Conservation (phyloP, 2,113 vertebrate genomes). For the Lipophrys pholis region DNA sequence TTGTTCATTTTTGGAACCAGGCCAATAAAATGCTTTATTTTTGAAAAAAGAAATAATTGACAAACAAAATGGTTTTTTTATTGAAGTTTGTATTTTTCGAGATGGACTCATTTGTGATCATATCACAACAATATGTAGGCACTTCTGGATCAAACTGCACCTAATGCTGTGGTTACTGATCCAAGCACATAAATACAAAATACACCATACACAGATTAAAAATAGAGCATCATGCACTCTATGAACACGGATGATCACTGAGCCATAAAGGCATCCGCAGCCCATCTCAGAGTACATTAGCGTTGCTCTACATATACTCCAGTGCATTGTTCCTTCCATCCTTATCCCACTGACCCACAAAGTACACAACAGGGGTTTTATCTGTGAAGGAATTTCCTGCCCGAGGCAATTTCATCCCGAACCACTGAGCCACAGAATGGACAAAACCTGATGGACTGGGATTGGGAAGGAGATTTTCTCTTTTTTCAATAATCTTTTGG, state of each 20-base stretch:
- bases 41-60: too few species aligned
- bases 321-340: conserved; percentile 53
- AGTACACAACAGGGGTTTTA: conserved; percentile 37
- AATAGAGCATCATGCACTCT: conserved; percentile 7
- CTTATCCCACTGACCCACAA: conserved; percentile 69
- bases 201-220: not conserved
- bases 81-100: too few species aligned
- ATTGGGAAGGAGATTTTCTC: not conserved
- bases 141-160: too few species aligned
- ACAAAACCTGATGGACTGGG: conserved; percentile 9
- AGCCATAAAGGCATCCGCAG: conserved; percentile 38
- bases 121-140: too few species aligned
- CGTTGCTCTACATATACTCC: conserved; percentile 66
- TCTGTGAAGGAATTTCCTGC: conserved; percentile 22
- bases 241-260: conserved; percentile 26
- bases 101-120: too few species aligned
- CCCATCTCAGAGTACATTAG: conserved; percentile 64
- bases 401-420: conserved; percentile 25
- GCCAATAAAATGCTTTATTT: too few species aligned
- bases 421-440: conserved; percentile 6
- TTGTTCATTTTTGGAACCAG: too few species aligned
- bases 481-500: not conserved
- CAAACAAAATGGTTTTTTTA: too few species aligned
- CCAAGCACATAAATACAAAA: too few species aligned
- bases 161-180: too few species aligned